These are phyloP conservation scores for Sphecodes monilicornis DNA, from an alignment of 2,888 invertebrate species.

Conservation along the genomic window DNA sequence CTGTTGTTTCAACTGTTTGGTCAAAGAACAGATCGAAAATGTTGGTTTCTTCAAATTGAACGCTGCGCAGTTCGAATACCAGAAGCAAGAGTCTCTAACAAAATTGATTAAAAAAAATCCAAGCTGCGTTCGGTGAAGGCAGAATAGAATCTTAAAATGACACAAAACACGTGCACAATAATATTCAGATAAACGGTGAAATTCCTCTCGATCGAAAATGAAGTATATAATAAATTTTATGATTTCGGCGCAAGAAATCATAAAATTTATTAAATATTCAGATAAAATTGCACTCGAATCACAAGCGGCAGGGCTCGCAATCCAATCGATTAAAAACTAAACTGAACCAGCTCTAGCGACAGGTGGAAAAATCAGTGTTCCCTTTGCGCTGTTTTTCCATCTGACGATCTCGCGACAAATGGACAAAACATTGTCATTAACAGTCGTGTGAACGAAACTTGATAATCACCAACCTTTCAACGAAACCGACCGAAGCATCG, in stretches of 20 bases:
- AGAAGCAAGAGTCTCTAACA: no score
- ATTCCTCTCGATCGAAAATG: no score
- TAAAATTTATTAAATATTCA: no score
- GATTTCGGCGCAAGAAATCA: no score
- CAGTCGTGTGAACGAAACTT: neutral
- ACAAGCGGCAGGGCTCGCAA: neutral
- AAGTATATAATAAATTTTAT: no score
- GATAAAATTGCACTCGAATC: neutral
- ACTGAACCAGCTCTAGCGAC: neutral
- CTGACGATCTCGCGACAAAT: neutral
- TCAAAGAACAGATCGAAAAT: no score
- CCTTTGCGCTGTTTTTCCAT: neutral
- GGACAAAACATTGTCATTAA: neutral
- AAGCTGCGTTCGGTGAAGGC: neutral
- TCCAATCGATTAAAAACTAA: neutral
- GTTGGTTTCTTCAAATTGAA: neutral
- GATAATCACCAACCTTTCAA: neutral
- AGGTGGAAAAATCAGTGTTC: neutral
- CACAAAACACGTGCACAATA: neutral
- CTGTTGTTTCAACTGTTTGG: no score
- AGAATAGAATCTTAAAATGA: neutral
- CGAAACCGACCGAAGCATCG: slow-evolving; percentile 14
- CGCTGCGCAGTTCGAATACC: neutral
- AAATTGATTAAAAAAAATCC: neutral
- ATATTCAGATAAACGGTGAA: no score